Base-by-base conservation (phyloP, 2,888 invertebrate genomes). In the Diarsia mendica region DNA sequence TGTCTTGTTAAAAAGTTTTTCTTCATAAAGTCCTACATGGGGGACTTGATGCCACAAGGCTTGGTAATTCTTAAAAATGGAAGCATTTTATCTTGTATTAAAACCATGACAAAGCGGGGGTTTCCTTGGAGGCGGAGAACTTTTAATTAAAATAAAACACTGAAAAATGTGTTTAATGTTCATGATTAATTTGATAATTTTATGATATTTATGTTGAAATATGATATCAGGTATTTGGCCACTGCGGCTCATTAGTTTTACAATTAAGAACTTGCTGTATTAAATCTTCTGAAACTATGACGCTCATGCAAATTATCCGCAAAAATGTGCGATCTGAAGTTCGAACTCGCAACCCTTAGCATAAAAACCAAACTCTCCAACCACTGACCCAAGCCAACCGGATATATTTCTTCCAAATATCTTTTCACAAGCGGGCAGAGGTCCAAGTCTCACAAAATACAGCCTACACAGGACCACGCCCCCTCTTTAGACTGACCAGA, bases 371-470 rank as follows among this genome's bases (percentile, higher is more conserved):
- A 23, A 49, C 11, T 20, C 2, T 13, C 20, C 9, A 20, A 63
- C 60, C 10, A 51, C 44, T 46, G 44, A 11, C 9, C 33, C 23
- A n/a, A 61, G 48, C 33, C 9, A 67, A 13, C 18, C 53, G 13
- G 58, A 65, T 67, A 75, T 72, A 75, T 67, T 58, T 67, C 75
- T 79, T 72, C 11, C 46, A 65, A 83, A 83, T 73, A 72, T 72
- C 46, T 72, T 65, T 67, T 51, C n/a, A 75, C 60, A 18, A 58
- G 11, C 48, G 82, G 82, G 82, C 82, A 82, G 64, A 51, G 49
- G 48, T 83, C 82, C 82, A 82, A 82, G 67, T 58, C 67, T 67
- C 2, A 72, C 72, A 70, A 83, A 79, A 75, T 75, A 83, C 79
- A 65, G 72, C 75, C 79, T 79, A 70, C 75, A 51, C 33, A 67